These are phyloP conservation scores for Xiphias gladius DNA, from an alignment of 2,113 vertebrate genomes.

Conservation along the genomic window DNA sequence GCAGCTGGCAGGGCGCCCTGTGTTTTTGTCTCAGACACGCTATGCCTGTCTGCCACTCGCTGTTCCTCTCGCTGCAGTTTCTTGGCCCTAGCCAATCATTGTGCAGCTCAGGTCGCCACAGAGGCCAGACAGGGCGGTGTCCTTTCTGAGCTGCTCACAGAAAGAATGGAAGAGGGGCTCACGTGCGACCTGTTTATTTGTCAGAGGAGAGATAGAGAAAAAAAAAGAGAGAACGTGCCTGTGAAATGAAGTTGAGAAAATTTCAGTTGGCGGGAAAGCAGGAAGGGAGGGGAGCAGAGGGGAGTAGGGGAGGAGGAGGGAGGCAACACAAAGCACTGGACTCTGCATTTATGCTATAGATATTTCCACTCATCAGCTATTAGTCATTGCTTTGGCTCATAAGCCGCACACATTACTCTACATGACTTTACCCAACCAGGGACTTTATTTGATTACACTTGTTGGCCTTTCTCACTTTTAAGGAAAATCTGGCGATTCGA, in stretches of 20 bases:
- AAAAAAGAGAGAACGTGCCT: conserved; percentile 28
- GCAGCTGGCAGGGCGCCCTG: conserved; percentile 73
- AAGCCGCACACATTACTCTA: conserved; percentile 31
- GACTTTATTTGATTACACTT: conserved; percentile 55
- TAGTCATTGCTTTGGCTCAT: conserved; percentile 69
- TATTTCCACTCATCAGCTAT: conserved; percentile 77
- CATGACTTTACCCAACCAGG: conserved; percentile 47
- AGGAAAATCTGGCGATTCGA: conserved; percentile 60
- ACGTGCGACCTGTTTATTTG: conserved; percentile 76
- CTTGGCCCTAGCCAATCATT: conserved; percentile 52
- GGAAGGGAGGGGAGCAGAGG: conserved; percentile 36
- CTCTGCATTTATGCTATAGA: conserved; percentile 57
- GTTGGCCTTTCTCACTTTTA: conserved; percentile 47
- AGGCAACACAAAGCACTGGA: conserved; percentile 30
- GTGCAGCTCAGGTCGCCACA: conserved; percentile 32
- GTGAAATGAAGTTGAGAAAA: conserved; percentile 58
- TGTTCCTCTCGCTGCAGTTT: conserved; percentile 42
- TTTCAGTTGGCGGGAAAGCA: conserved; percentile 63
- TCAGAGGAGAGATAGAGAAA: conserved; percentile 42
- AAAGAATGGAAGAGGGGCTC: conserved; percentile 63
- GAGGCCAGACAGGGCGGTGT: conserved; percentile 77
- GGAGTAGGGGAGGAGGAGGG: conserved; percentile 12
- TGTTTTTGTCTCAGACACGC: conserved; percentile 78
- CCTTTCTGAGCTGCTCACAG: conserved; percentile 36
- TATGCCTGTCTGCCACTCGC: conserved; percentile 66